Evolutionary conservation across 2,888 invertebrate genomes (phyloP), one percentile per base, ranked within the genome.

Genomic region (Aspidiotus rigidus): DNA sequence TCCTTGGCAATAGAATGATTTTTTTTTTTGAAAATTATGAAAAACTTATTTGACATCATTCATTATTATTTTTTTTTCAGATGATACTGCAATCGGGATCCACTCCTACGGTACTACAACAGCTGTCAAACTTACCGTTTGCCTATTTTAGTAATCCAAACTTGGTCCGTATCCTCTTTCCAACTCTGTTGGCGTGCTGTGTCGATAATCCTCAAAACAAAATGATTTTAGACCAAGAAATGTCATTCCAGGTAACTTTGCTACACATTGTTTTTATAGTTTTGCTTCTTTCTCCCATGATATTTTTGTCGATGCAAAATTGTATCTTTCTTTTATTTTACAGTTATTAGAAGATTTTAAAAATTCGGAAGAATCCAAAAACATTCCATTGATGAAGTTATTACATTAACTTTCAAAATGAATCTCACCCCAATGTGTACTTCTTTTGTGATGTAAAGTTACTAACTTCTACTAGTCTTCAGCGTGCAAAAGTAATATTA

Each of bases 71-170:
- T 70, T 71, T 74, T 67, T 81, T 83, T 7, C 80, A 88, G 88
- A 82, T 83, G 79, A 81, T 87, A 71, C 81, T 89, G 70, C 87
- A 89, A 75, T 85, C 87, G 55, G 89, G 89, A 6, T 85, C 86
- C 75, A 83, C 86, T 17, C 88, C 88, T 0, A 88, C 89, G 54
- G 90, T 89, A 61, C 83, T 93, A 28, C 91, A 90, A 78, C 91
- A 90, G 75, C 80, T 94, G 59, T 91, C 91, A 79, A 70, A 84
- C 0, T 79, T 93, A 73, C 93, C 93, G 0, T 90, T 93, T 75
- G 87, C 88, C 74, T 93, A 91, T 82, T 89, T 93, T 79, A 88
- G 89, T 61, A 88, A 90, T 70, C 84, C 85, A 41, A 77, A 80
- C 2, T 83, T 92, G 73, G 85, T 86, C 70, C 82, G 82, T 72